Evolutionary conservation across 2,888 invertebrate species (phyloP).

Genomic region (Andrena camellia): DNA sequence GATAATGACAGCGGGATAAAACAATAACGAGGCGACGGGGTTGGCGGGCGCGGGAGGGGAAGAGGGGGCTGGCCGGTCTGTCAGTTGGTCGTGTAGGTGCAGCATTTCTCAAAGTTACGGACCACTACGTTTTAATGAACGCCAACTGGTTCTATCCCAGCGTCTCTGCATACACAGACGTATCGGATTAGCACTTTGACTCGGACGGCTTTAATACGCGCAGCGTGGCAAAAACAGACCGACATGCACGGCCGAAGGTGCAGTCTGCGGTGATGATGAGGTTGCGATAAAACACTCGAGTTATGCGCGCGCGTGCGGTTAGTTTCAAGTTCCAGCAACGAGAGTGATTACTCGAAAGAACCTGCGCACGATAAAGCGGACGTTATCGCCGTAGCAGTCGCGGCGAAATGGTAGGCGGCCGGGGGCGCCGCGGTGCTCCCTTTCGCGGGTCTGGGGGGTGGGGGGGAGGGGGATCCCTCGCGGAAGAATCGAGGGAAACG

Average conservation of each 20-base stretch:
- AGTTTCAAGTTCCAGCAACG: conserved; percentile 70
- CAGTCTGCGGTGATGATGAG: conserved; percentile 72
- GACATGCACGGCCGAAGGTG: conserved; percentile 71
- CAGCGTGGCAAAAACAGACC: conserved; percentile 69
- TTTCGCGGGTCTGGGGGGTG: too few relatives aligned
- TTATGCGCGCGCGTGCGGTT: conserved; percentile 72
- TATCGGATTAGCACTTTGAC: conserved; percentile 71
- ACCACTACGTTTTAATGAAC: conserved; percentile 39
- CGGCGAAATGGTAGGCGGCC: conserved; percentile 23
- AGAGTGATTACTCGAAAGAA: conserved; percentile 68
- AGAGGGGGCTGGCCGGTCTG: not conserved
- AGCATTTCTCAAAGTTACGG: conserved; percentile 34
- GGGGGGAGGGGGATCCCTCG: too few relatives aligned
- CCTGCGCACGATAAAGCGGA: conserved; percentile 45
- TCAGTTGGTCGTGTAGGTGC: conserved; percentile 2
- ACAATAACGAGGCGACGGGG: conserved; percentile 21
- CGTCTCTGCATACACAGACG: conserved; percentile 57
- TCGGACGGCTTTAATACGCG: conserved; percentile 63
- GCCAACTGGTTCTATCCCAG: conserved; percentile 51
- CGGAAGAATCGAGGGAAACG: not conserved
- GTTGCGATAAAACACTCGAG: conserved; percentile 73
- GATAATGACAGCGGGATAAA: conserved; percentile 30
- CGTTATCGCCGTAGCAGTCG: conserved; percentile 23
- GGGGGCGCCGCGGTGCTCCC: too few relatives aligned
- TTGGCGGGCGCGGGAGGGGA: not conserved